Evolutionary conservation across 1,140 invertebrate species (phyloP).

Genomic region (Semibalanus balanoides): DNA sequence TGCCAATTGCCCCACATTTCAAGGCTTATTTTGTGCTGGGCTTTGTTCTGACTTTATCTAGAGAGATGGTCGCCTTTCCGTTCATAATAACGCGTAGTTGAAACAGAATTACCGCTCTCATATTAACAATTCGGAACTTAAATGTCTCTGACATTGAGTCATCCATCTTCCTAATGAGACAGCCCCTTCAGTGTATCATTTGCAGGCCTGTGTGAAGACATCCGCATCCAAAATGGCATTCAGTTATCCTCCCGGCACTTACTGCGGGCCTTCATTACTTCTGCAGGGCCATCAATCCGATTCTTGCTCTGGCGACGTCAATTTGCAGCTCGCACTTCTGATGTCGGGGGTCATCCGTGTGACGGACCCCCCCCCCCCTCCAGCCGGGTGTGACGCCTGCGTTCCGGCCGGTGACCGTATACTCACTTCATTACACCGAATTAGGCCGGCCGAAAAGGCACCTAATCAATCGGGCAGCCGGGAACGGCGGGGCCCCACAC

Average conservation of each 20-base stretch:
- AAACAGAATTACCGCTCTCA: background rate
- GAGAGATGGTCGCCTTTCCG: no score
- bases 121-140: background rate
- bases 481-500: no score
- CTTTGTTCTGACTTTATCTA: no score
- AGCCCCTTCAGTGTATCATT: no score
- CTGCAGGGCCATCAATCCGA: background rate
- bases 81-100: no score
- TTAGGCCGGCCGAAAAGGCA: background rate
- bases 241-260: background rate
- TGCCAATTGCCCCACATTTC: no score
- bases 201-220: no score
- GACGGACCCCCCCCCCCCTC: no score
- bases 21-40: no score
- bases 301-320: background rate
- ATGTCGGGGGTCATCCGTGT: background rate
- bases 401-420: background rate
- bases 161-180: no score
- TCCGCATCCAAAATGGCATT: no score
- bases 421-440: background rate
- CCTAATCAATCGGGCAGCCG: background rate
- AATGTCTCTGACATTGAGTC: no score
- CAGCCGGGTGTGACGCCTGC: background rate
- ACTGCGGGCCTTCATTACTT: background rate
- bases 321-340: background rate